Evolutionary conservation across 2,888 invertebrate genomes (phyloP).

Genomic region (Leptinotarsa juncta): DNA sequence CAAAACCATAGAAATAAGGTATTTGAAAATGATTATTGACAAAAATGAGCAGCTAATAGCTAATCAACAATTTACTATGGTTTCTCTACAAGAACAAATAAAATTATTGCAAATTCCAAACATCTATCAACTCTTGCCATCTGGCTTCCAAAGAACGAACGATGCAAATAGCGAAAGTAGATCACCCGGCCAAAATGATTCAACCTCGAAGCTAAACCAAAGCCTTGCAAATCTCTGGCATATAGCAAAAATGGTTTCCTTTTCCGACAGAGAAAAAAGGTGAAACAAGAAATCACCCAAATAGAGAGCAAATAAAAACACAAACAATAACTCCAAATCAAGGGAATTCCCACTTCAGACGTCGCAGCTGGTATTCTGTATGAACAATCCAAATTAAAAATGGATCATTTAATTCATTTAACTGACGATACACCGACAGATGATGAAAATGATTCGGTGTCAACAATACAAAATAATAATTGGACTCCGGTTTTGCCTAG

Average conservation of each 20-base stretch:
- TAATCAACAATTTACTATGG: conserved; percentile 13
- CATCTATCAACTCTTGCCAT: conserved; percentile 9
- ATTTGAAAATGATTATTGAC: conserved; percentile 13
- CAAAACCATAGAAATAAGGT: conserved; percentile 14
- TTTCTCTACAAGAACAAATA: background rate
- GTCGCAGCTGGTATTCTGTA: background rate
- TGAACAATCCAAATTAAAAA: background rate
- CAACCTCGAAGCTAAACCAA: background rate
- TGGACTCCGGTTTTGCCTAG: no score
- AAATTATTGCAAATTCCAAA: conserved; percentile 6
- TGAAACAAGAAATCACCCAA: background rate
- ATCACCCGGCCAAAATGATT: background rate
- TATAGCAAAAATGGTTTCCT: background rate
- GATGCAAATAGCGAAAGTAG: background rate
- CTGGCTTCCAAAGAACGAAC: background rate
- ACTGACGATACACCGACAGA: background rate
- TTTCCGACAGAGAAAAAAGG: background rate
- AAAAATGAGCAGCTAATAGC: conserved; percentile 13
- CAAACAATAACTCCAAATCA: background rate
- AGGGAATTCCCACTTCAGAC: background rate
- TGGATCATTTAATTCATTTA: conserved; percentile 4
- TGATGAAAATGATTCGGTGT: background rate
- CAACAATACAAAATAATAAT: background rate
- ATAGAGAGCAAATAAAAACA: background rate
- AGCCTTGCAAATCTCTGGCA: background rate